Conservation (phyloP, 92 coral and sea anemone genomes). For the Epizoanthus scotinus region DNA sequence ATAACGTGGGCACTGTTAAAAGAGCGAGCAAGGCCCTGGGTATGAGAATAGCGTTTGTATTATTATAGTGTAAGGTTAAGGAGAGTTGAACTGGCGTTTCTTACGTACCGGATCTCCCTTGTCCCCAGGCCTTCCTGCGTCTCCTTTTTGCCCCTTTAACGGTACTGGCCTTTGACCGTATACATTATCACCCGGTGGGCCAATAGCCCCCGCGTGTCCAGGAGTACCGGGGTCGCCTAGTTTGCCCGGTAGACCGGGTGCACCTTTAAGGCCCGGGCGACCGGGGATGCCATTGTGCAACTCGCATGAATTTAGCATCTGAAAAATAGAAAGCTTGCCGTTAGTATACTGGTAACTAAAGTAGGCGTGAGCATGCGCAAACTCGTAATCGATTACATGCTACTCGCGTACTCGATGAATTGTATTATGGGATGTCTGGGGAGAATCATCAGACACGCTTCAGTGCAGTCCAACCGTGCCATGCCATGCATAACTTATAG, state of each 20-base stretch:
- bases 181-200: constrained; percentile 55
- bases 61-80: too few species aligned
- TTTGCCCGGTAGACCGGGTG: constrained; percentile 52
- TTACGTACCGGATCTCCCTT: constrained; percentile 34
- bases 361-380: too few species aligned
- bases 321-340: background rate
- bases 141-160: constrained; percentile 45
- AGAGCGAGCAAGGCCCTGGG: too few species aligned
- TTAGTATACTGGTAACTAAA: background rate
- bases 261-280: constrained; percentile 53
- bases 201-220: constrained; percentile 51
- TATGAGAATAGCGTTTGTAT: too few species aligned
- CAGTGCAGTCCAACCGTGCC: too few species aligned
- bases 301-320: constrained; percentile 84
- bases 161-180: constrained; percentile 24
- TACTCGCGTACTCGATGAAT: too few species aligned
- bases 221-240: constrained; percentile 49
- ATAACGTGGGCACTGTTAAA: too few species aligned
- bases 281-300: constrained; percentile 68
- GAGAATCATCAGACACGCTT: too few species aligned
- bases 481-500: too few species aligned
- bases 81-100: too few species aligned
- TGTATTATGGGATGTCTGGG: too few species aligned
- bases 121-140: constrained; percentile 44
- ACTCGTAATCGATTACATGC: too few species aligned